phyloP scores from a whole-genome alignment of 1,140 invertebrate species.

The Ceratina japonica region DNA sequence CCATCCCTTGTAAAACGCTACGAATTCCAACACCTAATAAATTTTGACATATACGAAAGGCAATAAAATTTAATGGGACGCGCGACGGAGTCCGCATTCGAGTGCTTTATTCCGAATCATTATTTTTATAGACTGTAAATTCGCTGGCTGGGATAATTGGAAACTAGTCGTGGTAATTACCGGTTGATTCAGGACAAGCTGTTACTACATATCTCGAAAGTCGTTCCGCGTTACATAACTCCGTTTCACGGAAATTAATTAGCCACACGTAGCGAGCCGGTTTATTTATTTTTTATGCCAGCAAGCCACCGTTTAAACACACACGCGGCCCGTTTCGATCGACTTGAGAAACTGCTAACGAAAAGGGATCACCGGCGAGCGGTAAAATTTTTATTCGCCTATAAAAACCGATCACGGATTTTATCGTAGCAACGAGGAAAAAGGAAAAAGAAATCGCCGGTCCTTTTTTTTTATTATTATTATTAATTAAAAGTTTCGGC shows the following conservation, averaged over 20 bases:
- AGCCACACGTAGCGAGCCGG: too few relatives aligned
- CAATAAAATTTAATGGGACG: too few relatives aligned
- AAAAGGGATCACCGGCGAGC: neutral
- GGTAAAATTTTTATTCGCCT: slow-evolving; percentile 11
- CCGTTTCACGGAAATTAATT: neutral
- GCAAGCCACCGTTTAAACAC: neutral
- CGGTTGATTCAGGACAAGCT: neutral
- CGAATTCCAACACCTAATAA: too few relatives aligned
- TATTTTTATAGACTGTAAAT: neutral
- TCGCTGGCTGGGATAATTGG: neutral
- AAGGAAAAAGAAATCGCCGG: neutral
- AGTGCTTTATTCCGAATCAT: neutral
- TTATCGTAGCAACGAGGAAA: slow-evolving; percentile 8
- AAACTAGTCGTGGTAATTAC: too few relatives aligned
- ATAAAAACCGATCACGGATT: too few relatives aligned
- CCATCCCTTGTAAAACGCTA: too few relatives aligned
- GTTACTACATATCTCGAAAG: neutral
- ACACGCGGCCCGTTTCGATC: neutral
- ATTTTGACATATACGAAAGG: too few relatives aligned
- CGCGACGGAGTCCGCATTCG: too few relatives aligned
- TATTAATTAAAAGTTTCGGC: slow-evolving; percentile 47
- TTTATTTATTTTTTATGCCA: too few relatives aligned
- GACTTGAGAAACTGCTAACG: neutral
- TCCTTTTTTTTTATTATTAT: slow-evolving; percentile 42
- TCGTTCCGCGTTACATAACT: neutral